Conservation (phyloP, 2,797 vertebrate species). For the Hydrolagus colliei region DNA sequence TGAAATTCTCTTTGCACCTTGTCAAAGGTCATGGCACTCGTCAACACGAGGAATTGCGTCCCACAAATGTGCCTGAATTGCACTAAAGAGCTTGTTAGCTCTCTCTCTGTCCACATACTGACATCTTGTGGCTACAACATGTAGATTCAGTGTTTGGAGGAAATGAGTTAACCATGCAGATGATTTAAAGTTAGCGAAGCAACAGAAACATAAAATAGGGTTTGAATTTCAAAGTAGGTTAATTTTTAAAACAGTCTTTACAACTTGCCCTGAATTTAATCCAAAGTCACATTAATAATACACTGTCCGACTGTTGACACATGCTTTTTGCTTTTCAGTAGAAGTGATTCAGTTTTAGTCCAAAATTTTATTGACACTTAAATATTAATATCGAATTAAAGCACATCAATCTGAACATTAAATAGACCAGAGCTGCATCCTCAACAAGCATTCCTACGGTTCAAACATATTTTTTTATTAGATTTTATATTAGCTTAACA, state of each 20-base stretch:
- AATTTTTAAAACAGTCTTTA: background rate
- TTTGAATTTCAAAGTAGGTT: background rate
- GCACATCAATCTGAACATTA: background rate
- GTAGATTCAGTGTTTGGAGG: background rate
- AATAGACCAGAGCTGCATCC: background rate
- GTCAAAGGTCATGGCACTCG: too few species aligned
- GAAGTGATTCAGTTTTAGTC: background rate
- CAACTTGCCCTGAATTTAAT: background rate
- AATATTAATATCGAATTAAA: background rate
- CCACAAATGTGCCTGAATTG: background rate
- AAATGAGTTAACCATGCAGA: background rate
- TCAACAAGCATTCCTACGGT: background rate
- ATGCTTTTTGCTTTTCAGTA: too few species aligned
- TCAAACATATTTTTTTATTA: background rate
- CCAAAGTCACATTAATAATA: background rate
- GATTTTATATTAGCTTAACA: background rate
- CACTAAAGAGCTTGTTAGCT: background rate
- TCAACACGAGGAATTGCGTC: too few species aligned
- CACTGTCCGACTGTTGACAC: too few species aligned
- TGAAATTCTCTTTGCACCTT: too few species aligned
- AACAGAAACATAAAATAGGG: too few species aligned
- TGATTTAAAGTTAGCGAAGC: background rate
- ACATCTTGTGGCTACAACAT: background rate
- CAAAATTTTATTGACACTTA: background rate
- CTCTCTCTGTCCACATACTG: conserved; percentile 8